These are phyloP conservation scores for Phrynocephalus guinanensis DNA, from an alignment of 2,797 vertebrate genomes.

Conservation along the genomic window DNA sequence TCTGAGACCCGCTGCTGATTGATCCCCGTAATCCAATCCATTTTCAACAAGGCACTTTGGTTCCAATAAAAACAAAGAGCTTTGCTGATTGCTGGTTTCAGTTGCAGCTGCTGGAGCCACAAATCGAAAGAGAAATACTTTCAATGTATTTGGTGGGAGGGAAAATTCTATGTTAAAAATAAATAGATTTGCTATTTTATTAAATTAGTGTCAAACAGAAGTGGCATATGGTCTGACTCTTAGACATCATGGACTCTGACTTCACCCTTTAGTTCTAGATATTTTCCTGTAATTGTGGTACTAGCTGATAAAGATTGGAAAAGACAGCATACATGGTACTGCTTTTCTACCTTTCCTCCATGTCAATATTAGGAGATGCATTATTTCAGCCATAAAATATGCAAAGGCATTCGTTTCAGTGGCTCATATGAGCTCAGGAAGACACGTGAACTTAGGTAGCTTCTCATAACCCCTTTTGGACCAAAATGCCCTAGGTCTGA, in stretches of 20 bases:
- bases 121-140: slow-evolving; percentile 68
- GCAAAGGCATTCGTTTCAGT: not conserved
- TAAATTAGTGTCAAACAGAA: slow-evolving; percentile 37
- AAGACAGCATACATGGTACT: not conserved
- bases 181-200: slow-evolving; percentile 29
- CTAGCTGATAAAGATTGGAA: not conserved
- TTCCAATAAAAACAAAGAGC: slow-evolving; percentile 74
- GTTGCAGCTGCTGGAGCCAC: slow-evolving; percentile 70
- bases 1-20: slow-evolving; percentile 73
- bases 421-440: not conserved
- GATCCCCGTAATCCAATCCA: slow-evolving; percentile 75
- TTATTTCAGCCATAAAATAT: not conserved
- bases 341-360: not conserved
- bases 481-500: no score
- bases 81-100: slow-evolving; percentile 74
- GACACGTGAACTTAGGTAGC: no score
- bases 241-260: not conserved
- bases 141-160: slow-evolving; percentile 51
- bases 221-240: not conserved
- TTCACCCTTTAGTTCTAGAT: not conserved
- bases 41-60: slow-evolving; percentile 74
- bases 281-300: not conserved
- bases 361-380: not conserved
- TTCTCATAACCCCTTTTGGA: not conserved
- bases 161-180: slow-evolving; percentile 50